Conservation (phyloP, 2,797 vertebrate genomes). For the Hipposideros larvatus region DNA sequence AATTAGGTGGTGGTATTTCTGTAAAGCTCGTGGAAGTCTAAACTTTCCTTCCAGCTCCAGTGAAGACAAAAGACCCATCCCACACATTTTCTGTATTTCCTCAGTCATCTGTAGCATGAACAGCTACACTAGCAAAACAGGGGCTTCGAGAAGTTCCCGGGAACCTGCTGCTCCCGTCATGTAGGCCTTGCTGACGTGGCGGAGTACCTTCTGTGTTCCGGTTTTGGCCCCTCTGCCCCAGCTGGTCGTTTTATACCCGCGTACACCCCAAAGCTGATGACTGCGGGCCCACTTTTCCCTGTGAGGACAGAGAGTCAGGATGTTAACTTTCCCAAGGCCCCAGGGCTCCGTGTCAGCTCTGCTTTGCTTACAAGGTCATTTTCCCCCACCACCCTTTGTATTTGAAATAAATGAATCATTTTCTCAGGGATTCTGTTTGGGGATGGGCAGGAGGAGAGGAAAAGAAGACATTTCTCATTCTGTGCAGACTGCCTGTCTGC, state of each 20-base stretch:
- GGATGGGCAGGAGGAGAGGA: not conserved
- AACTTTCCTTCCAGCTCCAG: not conserved
- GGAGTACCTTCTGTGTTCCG: not conserved
- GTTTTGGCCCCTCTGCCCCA: not conserved
- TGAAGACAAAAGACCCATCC: not conserved
- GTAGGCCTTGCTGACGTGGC: no score
- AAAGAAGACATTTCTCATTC: not conserved
- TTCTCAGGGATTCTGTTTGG: not conserved
- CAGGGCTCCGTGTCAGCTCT: not conserved
- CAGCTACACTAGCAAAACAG: not conserved
- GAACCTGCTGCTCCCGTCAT: not conserved
- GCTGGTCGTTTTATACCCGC: not conserved
- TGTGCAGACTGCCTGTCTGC: not conserved
- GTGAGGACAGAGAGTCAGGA: not conserved
- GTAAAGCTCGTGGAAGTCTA: not conserved
- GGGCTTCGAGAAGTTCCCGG: not conserved
- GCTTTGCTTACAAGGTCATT: not conserved
- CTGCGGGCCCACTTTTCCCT: not conserved
- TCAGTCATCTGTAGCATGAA: not conserved
- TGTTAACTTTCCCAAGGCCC: not conserved
- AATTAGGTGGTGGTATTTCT: not conserved
- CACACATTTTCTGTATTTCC: not conserved
- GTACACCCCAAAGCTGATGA: not conserved
- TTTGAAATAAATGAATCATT: conserved; percentile 20
- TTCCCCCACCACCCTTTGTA: not conserved